phyloP scores from a whole-genome alignment of 2,113 vertebrate genomes.

The Dolichallabes microphthalmus region DNA sequence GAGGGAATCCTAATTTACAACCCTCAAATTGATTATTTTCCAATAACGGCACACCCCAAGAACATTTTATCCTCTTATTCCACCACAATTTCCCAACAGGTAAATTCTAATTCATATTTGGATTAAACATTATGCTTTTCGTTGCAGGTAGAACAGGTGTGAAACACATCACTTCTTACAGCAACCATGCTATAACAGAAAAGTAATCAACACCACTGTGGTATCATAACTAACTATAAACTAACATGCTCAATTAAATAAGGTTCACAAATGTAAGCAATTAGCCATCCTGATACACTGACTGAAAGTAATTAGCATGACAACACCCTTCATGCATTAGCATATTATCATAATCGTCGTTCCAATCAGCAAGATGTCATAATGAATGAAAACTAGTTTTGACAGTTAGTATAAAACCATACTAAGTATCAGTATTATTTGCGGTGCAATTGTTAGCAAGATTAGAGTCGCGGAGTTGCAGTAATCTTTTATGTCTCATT shows the following conservation, averaged over 20 bases:
- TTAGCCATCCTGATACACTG: background rate
- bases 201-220: background rate
- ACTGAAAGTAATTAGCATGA: background rate
- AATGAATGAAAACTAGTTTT: background rate
- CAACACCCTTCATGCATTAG: background rate
- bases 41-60: background rate
- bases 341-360: background rate
- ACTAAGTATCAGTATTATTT: background rate
- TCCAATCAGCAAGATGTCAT: background rate
- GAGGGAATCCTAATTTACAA: background rate
- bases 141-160: background rate
- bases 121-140: background rate
- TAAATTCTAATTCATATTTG: background rate
- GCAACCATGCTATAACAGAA: no score
- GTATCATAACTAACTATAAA: background rate
- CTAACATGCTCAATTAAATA: background rate
- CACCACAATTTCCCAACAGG: background rate
- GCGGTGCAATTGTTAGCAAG: background rate
- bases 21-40: background rate
- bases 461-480: background rate
- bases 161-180: background rate
- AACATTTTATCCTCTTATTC: background rate
- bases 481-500: background rate
- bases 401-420: background rate
- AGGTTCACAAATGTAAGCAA: background rate